phyloP scores from a whole-genome alignment of 2,797 vertebrate species.

The Semotilus atromaculatus region DNA sequence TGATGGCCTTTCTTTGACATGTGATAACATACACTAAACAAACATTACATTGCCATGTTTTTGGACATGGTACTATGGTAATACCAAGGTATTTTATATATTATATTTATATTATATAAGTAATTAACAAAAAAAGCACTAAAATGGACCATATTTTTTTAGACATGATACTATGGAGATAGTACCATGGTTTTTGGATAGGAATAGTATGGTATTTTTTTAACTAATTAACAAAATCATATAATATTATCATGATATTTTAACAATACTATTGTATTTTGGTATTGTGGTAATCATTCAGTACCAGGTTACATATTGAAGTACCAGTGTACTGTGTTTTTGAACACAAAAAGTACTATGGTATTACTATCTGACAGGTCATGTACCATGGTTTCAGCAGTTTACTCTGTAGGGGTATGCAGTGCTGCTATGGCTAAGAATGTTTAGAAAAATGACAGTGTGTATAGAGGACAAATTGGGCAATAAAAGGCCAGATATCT shows the following conservation, averaged over 20 bases:
- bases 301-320: background rate
- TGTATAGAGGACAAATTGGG: slow-evolving; percentile 52
- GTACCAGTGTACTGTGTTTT: background rate
- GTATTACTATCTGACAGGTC: background rate
- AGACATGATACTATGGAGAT: background rate
- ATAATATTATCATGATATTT: background rate
- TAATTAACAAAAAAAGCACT: background rate
- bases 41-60: background rate
- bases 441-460: slow-evolving; percentile 19
- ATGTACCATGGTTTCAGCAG: background rate
- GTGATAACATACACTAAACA: background rate
- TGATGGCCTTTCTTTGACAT: background rate
- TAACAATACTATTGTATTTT: background rate
- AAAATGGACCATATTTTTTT: background rate
- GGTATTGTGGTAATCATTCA: background rate
- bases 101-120: no score
- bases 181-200: background rate
- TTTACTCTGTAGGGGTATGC: background rate
- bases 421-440: background rate
- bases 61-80: background rate
- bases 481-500: slow-evolving; percentile 42
- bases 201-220: background rate
- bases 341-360: background rate
- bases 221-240: background rate
- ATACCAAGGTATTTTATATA: background rate